These are phyloP conservation scores for Martes flavigula DNA, from an alignment of 2,797 vertebrate genomes.

Conservation along the genomic window DNA sequence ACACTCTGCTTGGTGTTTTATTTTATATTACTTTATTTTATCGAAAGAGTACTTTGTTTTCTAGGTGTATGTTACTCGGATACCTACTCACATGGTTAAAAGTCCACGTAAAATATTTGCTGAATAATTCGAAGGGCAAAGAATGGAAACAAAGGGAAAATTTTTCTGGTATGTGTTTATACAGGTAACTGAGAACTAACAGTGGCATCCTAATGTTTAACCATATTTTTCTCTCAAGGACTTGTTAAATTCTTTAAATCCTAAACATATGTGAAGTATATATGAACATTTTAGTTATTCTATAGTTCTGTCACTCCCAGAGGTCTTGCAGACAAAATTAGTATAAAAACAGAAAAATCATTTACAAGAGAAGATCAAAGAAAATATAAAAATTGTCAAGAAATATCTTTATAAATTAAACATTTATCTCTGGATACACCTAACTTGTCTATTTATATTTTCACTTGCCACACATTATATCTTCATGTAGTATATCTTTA, in stretches of 20 bases:
- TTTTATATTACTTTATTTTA: slow-evolving; percentile 6
- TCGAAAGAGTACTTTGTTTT: not conserved
- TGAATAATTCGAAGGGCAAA: not conserved
- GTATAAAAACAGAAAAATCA: not conserved
- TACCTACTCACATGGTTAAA: not conserved
- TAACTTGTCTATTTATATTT: not conserved
- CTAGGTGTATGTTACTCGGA: not conserved
- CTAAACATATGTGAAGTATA: not conserved
- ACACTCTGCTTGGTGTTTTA: not conserved
- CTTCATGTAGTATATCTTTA: not conserved
- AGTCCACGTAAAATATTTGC: not conserved
- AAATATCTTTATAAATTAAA: not conserved
- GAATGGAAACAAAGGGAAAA: not conserved
- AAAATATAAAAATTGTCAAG: not conserved
- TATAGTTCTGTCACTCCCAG: not conserved
- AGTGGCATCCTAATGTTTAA: not conserved
- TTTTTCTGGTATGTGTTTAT: not conserved
- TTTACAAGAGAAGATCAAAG: not conserved
- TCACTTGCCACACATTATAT: not conserved
- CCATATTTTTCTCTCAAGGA: not conserved
- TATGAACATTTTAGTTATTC: not conserved
- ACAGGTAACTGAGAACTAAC: not conserved
- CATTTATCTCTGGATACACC: not conserved
- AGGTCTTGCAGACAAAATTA: not conserved
- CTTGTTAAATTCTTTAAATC: not conserved